Base-by-base conservation (phyloP, 2,888 invertebrate species). In the Drymonia ruficornis region DNA sequence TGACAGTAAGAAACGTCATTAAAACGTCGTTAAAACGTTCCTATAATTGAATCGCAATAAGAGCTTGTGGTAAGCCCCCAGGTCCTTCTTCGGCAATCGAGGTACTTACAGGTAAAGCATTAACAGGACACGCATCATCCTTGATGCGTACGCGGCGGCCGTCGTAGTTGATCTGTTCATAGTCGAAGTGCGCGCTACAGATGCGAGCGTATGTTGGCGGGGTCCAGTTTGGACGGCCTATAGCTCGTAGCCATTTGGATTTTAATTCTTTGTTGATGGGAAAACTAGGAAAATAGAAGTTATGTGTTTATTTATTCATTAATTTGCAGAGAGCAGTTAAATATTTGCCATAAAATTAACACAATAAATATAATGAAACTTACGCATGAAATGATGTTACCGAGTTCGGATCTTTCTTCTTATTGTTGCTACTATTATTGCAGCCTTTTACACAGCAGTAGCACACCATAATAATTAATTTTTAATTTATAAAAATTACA, bases 371-470 rank as follows among this genome's bases (percentile, higher is more conserved):
- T 4, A 8, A 1, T 40, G 19, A 57, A 28, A 54, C 62, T 71
- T 68, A 78, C 77, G 67, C 64, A 53, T 77, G 78, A 69, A 76
- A 78, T 3, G 78, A 70, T 56, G 72, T 52, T 11, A 59, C 49
- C 5, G 53, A 50, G 18, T 50, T 65, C 0, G 67, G 67, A 50
- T 72, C 58, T 56, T 67, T 72, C 49, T 67, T 77, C 28, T 65
- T 67, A 13, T 53, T 67, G 29, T 66, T 73, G 42, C 65, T 74
- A 28, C 72, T 79, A 50, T 70, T 78, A 42, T 51, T 60, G 49
- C 79, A 79, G 9, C 74, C 74, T 59, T 70, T 69, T 6, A 79
- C 78, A 63, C 77, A 76, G 45, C 79, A 79, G 61, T 76, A 76
- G 0, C 59, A 61, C 9, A 77, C 78, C 79, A 79, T 79, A 62